Base-by-base conservation (phyloP, 2,797 vertebrate genomes). In the Molossus alvarezi region DNA sequence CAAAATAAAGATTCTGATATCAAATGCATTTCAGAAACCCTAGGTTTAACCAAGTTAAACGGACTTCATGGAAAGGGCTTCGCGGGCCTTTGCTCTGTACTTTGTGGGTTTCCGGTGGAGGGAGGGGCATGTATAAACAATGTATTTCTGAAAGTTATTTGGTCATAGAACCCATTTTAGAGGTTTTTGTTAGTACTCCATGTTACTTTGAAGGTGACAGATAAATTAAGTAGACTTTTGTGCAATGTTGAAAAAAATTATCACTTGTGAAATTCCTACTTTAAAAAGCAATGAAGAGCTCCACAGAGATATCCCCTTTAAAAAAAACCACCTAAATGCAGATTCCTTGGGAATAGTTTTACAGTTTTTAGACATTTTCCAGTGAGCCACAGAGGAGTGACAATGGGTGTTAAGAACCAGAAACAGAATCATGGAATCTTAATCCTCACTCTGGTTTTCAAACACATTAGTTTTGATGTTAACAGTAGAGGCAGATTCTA, bases 1-100 rank as follows among this genome's bases (percentile, higher is more conserved):
- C 67, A 94, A 82, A 95, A 71, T 88, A 96, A 82, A 93, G 77
- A 76, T 65, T 96, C 60, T 93, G 51, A 89, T 93, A 90, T 58
- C 62, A 85, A 55, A 84, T 81, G 21, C 21, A 58, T 88, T 83
- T 94, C 62, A 58, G 67, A 90, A 75, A n/a, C 53, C 80, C 29
- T 27, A 84, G 29, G 27, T 76, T 87, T 91, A 86, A 84, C 17
- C 57, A 29, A 51, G 21, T 41, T 83, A 77, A n/a, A 48, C 9
- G 64, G 55, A 80, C 69, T 57, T 64, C 37, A 65, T 33, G 17
- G 27, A 72, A 71, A 85, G 48, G 15, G 12, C 23, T 80, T 84
- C 41, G 13, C 3, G 27, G 21, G 25, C 18, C 17, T 80, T 41
- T 12, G 4, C 15, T 73, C 41, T 55, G 6, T n/a, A 55, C 29